Conservation (phyloP, 2,888 invertebrate genomes). For the Drosophila suboccidentalis region DNA sequence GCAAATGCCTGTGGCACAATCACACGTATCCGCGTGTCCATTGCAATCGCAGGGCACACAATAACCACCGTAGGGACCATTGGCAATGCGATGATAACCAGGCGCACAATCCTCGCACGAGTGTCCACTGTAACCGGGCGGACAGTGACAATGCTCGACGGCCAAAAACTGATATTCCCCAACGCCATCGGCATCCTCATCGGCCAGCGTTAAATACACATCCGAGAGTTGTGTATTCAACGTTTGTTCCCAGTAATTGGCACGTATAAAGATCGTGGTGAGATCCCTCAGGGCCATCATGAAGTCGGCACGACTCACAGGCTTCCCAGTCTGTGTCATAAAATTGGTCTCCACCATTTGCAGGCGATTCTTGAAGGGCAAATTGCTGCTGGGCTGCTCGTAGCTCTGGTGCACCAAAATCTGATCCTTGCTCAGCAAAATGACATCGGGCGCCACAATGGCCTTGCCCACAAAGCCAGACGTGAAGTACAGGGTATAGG, state of each 20-base stretch:
- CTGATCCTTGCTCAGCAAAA: conserved; percentile 91
- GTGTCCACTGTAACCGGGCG: conserved; percentile 94
- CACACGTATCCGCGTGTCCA: conserved; percentile 95
- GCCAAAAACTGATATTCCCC: conserved; percentile 87
- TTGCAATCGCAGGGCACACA: conserved; percentile 98
- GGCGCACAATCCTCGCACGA: conserved; percentile 97
- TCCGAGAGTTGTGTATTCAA: conserved; percentile 88
- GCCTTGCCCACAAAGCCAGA: conserved; percentile 88
- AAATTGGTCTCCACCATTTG: conserved; percentile 92
- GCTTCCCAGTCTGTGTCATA: conserved; percentile 88
- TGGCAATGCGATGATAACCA: conserved; percentile 94
- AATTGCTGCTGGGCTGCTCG: conserved; percentile 92
- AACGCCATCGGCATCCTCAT: conserved; percentile 83
- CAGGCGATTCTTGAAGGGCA: conserved; percentile 89
- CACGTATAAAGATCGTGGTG: conserved; percentile 93
- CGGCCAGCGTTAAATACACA: conserved; percentile 87
- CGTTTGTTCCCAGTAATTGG: conserved; percentile 93
- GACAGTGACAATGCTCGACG: conserved; percentile 97
- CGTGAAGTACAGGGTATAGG: conserved; percentile 91
- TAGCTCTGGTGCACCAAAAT: conserved; percentile 90
- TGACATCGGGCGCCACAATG: conserved; percentile 92
- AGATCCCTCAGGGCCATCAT: conserved; percentile 95
- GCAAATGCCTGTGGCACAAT: conserved; percentile 96
- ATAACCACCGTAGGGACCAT: conserved; percentile 94
- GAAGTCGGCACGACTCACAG: conserved; percentile 93